phyloP scores from a whole-genome alignment of 35 echinoderm and acorn worm species.

The Lytechinus pictus region DNA sequence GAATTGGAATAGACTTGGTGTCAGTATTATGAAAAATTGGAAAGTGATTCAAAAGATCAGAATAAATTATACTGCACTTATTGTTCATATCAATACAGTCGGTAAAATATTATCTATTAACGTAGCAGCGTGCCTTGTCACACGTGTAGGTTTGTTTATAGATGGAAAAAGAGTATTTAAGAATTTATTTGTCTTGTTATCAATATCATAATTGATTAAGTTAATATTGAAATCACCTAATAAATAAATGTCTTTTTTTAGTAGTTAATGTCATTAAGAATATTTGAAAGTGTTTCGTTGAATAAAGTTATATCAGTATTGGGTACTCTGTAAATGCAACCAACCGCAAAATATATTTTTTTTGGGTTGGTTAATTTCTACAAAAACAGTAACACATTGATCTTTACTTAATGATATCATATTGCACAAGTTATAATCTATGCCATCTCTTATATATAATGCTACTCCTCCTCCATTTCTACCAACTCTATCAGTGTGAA shows the following conservation, averaged over 20 bases:
- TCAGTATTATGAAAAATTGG: neutral
- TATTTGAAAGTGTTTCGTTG: neutral
- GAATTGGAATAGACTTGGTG: neutral
- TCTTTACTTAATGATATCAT: neutral
- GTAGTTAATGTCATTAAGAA: neutral
- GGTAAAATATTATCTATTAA: neutral
- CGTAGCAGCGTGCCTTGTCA: neutral
- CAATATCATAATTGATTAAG: neutral
- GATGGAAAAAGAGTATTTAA: neutral
- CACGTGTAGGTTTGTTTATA: neutral
- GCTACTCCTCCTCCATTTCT: too few relatives aligned
- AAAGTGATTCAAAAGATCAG: neutral
- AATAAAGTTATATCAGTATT: neutral
- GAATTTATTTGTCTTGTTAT: neutral
- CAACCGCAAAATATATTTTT: neutral
- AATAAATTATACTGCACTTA: neutral
- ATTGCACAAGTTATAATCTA: neutral
- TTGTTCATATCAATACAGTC: neutral
- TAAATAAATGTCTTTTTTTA: neutral
- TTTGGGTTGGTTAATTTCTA: neutral
- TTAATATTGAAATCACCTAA: neutral
- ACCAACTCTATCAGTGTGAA: too few relatives aligned
- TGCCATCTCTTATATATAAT: too few relatives aligned
- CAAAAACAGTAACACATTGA: neutral
- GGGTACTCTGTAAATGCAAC: neutral